Conservation (phyloP, 2,113 vertebrate genomes). For the Hyaena hyaena region DNA sequence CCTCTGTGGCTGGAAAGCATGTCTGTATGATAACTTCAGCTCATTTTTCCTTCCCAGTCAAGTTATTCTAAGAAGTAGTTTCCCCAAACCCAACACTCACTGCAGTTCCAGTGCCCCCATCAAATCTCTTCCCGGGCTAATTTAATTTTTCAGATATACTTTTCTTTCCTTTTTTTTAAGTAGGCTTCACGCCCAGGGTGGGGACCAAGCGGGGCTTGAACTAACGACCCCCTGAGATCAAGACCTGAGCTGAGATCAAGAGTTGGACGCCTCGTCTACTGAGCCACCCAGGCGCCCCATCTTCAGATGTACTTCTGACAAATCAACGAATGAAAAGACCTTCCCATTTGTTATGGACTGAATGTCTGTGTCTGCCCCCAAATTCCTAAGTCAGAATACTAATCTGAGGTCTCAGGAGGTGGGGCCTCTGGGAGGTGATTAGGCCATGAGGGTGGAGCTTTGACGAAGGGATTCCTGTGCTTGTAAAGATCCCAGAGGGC, state of each 20-base stretch:
- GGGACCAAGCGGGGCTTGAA: too few relatives aligned
- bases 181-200: too few relatives aligned
- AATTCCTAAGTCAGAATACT: not conserved
- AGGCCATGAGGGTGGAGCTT: not conserved
- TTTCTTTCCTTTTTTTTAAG: not conserved
- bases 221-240: too few relatives aligned
- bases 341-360: not conserved
- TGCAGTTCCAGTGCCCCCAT: not conserved
- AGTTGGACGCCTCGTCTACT: too few relatives aligned
- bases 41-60: not conserved
- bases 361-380: not conserved
- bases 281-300: not conserved
- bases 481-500: not conserved
- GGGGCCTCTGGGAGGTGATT: not conserved
- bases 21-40: not conserved
- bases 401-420: not conserved
- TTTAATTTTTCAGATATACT: not conserved
- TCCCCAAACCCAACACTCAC: not conserved
- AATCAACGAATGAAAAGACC: not conserved
- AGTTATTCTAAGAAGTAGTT: not conserved
- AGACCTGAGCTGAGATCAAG: too few relatives aligned
- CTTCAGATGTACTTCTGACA: not conserved
- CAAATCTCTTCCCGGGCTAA: not conserved
- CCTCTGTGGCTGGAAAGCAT: not conserved
- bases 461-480: not conserved